These are phyloP conservation scores for Otolemur crassicaudatus DNA, from an alignment of 2,797 vertebrate species.

Conservation along the genomic window DNA sequence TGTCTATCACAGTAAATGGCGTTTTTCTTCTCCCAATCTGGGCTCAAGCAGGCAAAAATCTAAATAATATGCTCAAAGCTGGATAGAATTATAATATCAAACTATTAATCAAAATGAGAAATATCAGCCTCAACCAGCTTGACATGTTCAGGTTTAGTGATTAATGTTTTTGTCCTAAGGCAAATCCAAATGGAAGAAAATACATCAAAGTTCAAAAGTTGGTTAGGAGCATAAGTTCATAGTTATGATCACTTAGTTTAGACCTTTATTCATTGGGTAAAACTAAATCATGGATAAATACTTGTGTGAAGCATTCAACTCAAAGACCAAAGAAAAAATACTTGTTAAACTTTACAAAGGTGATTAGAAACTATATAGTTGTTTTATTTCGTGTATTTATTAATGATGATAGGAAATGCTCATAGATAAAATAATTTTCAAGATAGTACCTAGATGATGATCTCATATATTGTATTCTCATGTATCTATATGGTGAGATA, in stretches of 20 bases:
- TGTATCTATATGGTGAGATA: background rate
- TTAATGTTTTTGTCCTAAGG: background rate
- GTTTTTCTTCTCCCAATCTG: background rate
- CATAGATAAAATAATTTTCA: background rate
- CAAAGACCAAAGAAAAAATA: background rate
- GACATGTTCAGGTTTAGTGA: background rate
- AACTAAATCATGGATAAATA: background rate
- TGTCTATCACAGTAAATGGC: background rate
- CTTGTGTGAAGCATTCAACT: background rate
- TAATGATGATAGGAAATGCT: background rate
- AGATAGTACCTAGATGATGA: background rate
- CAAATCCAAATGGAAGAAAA: slow-evolving; percentile 9
- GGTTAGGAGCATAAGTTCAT: background rate
- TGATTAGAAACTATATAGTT: background rate
- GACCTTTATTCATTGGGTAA: background rate
- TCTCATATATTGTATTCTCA: background rate
- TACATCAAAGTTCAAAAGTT: background rate
- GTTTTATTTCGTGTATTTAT: background rate
- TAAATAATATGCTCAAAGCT: background rate
- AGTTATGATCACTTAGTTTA: background rate
- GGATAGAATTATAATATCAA: background rate
- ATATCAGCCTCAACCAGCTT: background rate
- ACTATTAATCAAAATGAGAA: background rate
- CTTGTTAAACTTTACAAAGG: background rate
- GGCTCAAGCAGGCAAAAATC: background rate